These are phyloP conservation scores for Diplodus puntazzo DNA, from an alignment of 2,797 vertebrate genomes.

Conservation along the genomic window DNA sequence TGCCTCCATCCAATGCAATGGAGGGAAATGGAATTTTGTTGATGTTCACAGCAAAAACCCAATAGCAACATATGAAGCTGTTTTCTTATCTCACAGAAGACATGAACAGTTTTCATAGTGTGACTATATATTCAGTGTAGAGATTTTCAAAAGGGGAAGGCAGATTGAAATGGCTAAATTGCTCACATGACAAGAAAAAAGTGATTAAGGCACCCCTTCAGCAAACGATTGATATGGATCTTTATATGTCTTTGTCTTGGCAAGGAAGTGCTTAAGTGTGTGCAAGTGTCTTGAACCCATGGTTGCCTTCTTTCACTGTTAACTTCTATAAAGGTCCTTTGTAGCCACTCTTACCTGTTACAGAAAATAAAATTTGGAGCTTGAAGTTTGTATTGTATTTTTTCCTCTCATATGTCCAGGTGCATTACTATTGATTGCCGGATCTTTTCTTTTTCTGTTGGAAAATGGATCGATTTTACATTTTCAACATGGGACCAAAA, in stretches of 20 bases:
- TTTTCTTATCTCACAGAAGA: too few relatives aligned
- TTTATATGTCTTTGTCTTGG: not conserved
- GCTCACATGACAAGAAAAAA: too few relatives aligned
- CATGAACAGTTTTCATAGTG: not conserved
- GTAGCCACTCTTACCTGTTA: not conserved
- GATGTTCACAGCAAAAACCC: not conserved
- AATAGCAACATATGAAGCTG: not conserved
- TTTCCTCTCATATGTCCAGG: not conserved
- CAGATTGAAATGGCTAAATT: too few relatives aligned
- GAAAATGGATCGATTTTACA: constrained; percentile 37
- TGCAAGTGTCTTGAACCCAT: not conserved
- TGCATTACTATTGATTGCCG: not conserved
- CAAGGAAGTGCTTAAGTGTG: not conserved
- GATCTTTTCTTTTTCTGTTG: not conserved
- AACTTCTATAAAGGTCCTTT: not conserved
- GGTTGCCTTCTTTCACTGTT: not conserved
- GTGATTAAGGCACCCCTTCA: not conserved
- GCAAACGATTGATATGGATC: not conserved
- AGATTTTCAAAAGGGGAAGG: not conserved
- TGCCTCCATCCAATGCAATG: not conserved
- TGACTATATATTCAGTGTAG: not conserved
- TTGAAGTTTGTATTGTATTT: not conserved
- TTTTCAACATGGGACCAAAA: constrained; percentile 19
- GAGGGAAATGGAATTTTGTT: not conserved
- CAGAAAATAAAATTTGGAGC: not conserved